phyloP scores from a whole-genome alignment of 2,888 invertebrate genomes.

The Melipona beecheii region DNA sequence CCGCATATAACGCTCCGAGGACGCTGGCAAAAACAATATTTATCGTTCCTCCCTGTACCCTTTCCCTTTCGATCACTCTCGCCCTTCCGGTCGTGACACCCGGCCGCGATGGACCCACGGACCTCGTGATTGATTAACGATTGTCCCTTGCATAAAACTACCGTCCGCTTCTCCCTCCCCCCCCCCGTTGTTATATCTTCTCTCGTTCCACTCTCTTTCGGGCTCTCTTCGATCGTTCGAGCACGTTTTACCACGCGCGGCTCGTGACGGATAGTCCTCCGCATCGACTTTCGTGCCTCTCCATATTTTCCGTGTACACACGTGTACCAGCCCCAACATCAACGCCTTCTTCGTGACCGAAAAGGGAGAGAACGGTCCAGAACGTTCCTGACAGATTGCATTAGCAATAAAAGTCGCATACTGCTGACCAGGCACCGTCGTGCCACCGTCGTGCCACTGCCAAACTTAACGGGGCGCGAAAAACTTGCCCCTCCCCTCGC shows the following conservation, averaged over 20 bases:
- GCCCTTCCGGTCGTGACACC: slow-evolving; percentile 61
- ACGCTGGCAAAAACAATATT: slow-evolving; percentile 78
- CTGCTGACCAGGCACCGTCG: slow-evolving; percentile 32
- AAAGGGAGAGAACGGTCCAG: not conserved
- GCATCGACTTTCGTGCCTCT: slow-evolving; percentile 38
- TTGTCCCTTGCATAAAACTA: slow-evolving; percentile 79
- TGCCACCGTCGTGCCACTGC: slow-evolving; percentile 26
- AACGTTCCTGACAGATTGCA: slow-evolving; percentile 68
- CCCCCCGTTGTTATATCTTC: slow-evolving; percentile 47
- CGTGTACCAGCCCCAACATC: slow-evolving; percentile 18
- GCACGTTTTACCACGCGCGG: slow-evolving; percentile 58
- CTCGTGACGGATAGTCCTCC: slow-evolving; percentile 64
- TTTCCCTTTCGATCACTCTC: slow-evolving; percentile 65
- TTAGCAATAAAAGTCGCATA: slow-evolving; percentile 77
- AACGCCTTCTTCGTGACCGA: slow-evolving; percentile 18
- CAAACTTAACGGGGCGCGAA: slow-evolving; percentile 72
- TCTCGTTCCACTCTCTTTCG: slow-evolving; percentile 23
- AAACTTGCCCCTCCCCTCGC: slow-evolving; percentile 68
- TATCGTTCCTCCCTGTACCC: slow-evolving; percentile 72
- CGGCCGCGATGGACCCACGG: slow-evolving; percentile 49
- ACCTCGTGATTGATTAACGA: slow-evolving; percentile 80
- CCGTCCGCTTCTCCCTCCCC: slow-evolving; percentile 51
- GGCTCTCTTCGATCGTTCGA: slow-evolving; percentile 24
- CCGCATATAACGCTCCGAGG: slow-evolving; percentile 51
- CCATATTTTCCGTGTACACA: slow-evolving; percentile 46